A percentile compares a stretch with the other conserved stretches of the same genome.
phyloP scores from a whole-genome alignment of 2,888 invertebrate genomes.

The Lasioglossum lativentre region DNA sequence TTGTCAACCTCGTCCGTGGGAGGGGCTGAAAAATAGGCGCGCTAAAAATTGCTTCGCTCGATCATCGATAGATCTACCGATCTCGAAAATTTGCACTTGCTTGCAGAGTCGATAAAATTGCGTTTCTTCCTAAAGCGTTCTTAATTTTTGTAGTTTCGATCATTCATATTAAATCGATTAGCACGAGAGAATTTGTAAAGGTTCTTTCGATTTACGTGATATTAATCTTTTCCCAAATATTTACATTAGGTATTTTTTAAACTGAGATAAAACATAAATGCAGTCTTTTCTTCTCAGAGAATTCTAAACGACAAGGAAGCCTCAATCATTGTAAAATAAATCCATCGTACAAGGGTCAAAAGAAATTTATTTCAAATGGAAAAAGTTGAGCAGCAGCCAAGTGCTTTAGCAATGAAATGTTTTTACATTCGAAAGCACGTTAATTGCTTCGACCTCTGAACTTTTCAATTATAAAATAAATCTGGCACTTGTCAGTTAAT shows the following conservation, averaged over 20 bases:
- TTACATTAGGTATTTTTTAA: no score
- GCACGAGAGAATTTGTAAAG: no score
- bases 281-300: no score
- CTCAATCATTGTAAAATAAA: neutral
- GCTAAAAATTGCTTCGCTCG: neutral
- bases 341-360: neutral
- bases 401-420: neutral
- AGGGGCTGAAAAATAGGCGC: neutral
- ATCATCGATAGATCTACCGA: neutral
- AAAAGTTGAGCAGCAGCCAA: neutral
- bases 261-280: no score
- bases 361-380: neutral
- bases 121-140: neutral
- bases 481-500: neutral
- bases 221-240: no score
- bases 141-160: neutral
- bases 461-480: neutral
- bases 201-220: no score
- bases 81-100: neutral
- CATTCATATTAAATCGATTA: neutral
- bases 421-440: neutral
- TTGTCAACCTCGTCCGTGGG: neutral
- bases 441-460: neutral
- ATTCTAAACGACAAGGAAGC: no score
- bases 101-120: no score